phyloP scores from a whole-genome alignment of 2,113 vertebrate species.

The Mesoclemmys tuberculata region DNA sequence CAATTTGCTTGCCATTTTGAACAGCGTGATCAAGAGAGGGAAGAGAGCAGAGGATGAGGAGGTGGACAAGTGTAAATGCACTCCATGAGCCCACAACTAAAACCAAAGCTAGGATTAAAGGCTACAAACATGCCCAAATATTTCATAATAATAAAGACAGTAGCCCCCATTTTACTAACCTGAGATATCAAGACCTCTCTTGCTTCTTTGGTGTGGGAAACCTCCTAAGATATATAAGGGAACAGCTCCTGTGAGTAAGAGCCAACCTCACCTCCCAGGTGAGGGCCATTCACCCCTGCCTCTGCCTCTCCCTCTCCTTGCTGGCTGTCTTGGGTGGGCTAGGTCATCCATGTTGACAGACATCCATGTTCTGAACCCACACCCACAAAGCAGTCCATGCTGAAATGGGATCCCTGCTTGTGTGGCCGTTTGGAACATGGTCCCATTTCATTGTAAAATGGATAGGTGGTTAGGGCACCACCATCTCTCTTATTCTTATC shows the following conservation, averaged over 20 bases:
- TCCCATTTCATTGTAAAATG: neutral
- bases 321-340: neutral
- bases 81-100: neutral
- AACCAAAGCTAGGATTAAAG: neutral
- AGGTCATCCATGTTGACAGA: neutral
- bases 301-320: neutral
- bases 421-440: neutral
- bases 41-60: neutral
- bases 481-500: neutral
- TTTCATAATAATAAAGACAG: neutral
- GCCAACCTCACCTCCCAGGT: neutral
- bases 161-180: neutral
- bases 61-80: neutral
- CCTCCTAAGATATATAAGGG: neutral
- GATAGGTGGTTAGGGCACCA: neutral
- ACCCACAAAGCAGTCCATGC: neutral
- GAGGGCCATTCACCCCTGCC: neutral
- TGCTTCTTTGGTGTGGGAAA: neutral
- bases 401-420: neutral
- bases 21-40: neutral
- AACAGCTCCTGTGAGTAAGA: neutral
- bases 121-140: neutral
- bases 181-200: neutral
- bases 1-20: neutral
- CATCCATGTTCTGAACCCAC: fast-evolving